A percentile compares a stretch with the other conserved stretches of the same genome.
These are phyloP conservation scores for Chironomus tepperi DNA, from an alignment of 1,140 invertebrate genomes.

Conservation along the genomic window DNA sequence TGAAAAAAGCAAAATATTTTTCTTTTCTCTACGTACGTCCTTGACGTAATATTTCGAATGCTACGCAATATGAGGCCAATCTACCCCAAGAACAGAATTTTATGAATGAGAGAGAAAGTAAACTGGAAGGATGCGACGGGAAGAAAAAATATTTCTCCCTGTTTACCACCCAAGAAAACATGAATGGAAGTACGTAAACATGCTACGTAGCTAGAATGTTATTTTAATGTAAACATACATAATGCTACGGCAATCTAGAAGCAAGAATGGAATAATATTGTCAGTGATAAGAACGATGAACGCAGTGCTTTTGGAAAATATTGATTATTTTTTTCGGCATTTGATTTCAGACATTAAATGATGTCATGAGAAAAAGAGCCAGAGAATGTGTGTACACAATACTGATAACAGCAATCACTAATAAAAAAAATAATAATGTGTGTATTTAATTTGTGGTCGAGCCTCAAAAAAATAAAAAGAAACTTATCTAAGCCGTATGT, in stretches of 20 bases:
- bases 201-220: no score
- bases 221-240: no score
- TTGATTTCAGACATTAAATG: background rate
- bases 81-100: background rate
- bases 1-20: no score
- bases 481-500: no score
- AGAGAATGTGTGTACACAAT: no score
- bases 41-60: slow-evolving; percentile 8
- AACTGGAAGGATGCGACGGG: background rate
- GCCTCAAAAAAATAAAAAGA: no score
- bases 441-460: no score
- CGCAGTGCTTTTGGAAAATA: background rate
- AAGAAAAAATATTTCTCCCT: background rate
- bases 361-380: no score
- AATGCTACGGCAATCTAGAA: no score
- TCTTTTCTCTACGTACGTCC: background rate
- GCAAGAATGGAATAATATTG: no score
- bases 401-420: no score
- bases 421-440: no score
- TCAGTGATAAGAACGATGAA: background rate
- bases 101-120: background rate
- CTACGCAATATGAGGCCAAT: background rate
- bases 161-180: background rate
- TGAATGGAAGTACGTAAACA: background rate
- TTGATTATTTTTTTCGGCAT: background rate